A percentile compares a stretch with the other conserved stretches of the same genome.
These are phyloP conservation scores for Castor canadensis DNA, from an alignment of 2,113 vertebrate species.

Conservation along the genomic window DNA sequence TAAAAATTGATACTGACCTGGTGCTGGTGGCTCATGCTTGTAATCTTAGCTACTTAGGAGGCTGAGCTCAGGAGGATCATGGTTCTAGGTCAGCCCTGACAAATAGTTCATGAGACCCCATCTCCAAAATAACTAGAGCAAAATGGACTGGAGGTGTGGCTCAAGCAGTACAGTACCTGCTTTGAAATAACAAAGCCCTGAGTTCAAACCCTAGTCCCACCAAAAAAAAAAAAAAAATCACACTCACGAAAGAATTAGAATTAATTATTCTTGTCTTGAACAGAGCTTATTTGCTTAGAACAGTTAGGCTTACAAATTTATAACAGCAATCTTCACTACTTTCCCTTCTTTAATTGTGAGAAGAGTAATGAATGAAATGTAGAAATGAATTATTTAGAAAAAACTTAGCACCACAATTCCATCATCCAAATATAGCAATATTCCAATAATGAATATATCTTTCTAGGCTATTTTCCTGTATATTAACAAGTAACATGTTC, in stretches of 20 bases:
- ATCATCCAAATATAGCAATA: neutral
- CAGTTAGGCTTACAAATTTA: neutral
- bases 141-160: too few species aligned
- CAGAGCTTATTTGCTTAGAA: neutral
- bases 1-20: too few species aligned
- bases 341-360: neutral
- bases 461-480: neutral
- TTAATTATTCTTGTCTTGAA: neutral
- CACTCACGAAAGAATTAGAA: slow-evolving; percentile 6
- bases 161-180: too few species aligned
- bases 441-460: neutral
- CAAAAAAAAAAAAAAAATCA: too few species aligned
- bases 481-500: neutral
- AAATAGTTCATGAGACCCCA: too few species aligned
- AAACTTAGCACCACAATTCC: neutral
- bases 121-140: too few species aligned
- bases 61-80: too few species aligned
- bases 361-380: neutral
- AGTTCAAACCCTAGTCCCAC: too few species aligned
- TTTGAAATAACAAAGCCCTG: too few species aligned
- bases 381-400: neutral
- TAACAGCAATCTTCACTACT: neutral
- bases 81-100: too few species aligned
- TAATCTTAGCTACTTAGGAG: too few species aligned
- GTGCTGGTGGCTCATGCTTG: too few species aligned